These are phyloP conservation scores for Leptodactylus fuscus DNA, from an alignment of 2,113 vertebrate species.

Conservation along the genomic window DNA sequence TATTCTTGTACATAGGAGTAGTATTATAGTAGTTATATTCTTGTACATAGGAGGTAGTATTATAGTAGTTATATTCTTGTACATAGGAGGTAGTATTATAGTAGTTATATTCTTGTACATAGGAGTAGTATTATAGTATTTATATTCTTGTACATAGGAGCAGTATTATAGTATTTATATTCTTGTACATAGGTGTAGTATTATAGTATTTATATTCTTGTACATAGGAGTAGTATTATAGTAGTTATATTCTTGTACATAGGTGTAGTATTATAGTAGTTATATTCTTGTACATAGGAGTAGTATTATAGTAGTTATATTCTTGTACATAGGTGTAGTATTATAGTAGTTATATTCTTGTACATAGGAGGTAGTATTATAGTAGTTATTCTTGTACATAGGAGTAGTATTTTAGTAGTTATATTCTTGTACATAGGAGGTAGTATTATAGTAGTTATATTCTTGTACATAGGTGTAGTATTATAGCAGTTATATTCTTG, in stretches of 20 bases:
- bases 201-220: constrained; percentile 10
- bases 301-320: neutral
- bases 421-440: neutral
- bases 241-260: constrained; percentile 1
- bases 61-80: constrained; percentile 8
- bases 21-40: neutral
- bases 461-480: constrained; percentile 3
- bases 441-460: constrained; percentile 3
- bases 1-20: neutral
- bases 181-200: neutral
- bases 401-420: constrained; percentile 4
- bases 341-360: constrained; percentile 2
- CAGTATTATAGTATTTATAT: constrained; percentile 9
- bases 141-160: neutral
- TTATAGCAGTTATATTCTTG: constrained; percentile 2
- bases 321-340: neutral
- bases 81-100: neutral
- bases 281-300: neutral
- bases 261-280: neutral
- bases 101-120: constrained; percentile 1
- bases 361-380: neutral
- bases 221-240: neutral
- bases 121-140: neutral
- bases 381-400: constrained; percentile 2
- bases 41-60: neutral